These are phyloP conservation scores for Diarsia rubi DNA, from an alignment of 2,888 invertebrate genomes.

Conservation along the genomic window DNA sequence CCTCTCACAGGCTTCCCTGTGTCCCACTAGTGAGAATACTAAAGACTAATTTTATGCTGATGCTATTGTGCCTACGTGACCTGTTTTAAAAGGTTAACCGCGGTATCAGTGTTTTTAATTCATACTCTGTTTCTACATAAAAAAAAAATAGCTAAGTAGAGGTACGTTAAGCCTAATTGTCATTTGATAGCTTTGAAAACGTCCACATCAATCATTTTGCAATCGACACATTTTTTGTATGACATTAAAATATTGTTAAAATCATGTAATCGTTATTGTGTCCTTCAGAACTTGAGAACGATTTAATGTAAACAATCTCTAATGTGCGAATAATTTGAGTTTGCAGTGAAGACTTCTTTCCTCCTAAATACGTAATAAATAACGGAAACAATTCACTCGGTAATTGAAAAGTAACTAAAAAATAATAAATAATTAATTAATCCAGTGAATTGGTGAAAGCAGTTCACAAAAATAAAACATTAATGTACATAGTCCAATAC, in stretches of 20 bases:
- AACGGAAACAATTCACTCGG: too few species aligned
- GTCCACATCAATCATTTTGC: slow-evolving; percentile 62
- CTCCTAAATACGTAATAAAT: neutral
- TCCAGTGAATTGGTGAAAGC: neutral
- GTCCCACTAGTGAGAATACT: neutral
- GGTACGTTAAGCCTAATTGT: slow-evolving; percentile 51
- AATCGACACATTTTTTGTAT: slow-evolving; percentile 59
- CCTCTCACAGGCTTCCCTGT: neutral
- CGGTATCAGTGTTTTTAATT: slow-evolving; percentile 20
- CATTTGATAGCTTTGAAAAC: slow-evolving; percentile 65
- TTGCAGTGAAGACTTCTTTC: neutral
- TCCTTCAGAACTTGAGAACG: slow-evolving; percentile 42
- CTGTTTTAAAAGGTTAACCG: neutral
- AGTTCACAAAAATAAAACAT: neutral
- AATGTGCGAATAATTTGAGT: slow-evolving; percentile 23
- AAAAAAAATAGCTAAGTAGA: slow-evolving; percentile 31
- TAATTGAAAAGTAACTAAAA: too few species aligned
- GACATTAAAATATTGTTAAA: slow-evolving; percentile 57
- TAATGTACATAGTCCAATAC: neutral
- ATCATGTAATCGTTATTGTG: slow-evolving; percentile 43
- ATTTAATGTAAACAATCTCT: slow-evolving; percentile 36
- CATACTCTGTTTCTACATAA: slow-evolving; percentile 4
- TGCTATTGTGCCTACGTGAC: neutral
- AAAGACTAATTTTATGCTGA: neutral
- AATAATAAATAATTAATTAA: too few species aligned